Base-by-base conservation (phyloP, 1,140 invertebrate species). In the Atta texana region DNA sequence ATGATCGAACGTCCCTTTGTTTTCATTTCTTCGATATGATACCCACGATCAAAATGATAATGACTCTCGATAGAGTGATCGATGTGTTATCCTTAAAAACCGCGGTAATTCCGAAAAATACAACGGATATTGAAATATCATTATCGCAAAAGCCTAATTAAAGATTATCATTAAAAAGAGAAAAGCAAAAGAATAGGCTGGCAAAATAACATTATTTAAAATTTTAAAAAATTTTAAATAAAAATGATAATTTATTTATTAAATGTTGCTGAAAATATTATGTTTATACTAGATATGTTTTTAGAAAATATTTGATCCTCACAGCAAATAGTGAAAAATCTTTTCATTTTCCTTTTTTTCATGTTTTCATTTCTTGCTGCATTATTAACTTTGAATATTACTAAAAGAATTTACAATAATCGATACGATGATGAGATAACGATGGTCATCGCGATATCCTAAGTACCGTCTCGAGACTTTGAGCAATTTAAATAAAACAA, bases 11-110 rank as follows among this genome's bases (percentile, higher is more conserved):
- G 14, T 57, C 21, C 55, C 53, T 68, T 82, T 28, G 21, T 72
- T 82, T 74, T 61, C 24, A 81, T 34, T 81, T 80, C 64, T 51
- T 51, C 59, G 44, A 64, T 8, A 21, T 63, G 2, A n/a, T 59
- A 4, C 16, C 14, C 34, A 14, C 34, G 66, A 72, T 72, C 12
- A 10, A 34, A 66, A 66, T 7, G 55, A 61, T 14, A 66, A 66
- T 7, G 55, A 61, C 14, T 24, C 28, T 2, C 39, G 16, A 77
- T 28, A n/a, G 24, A 24, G 28, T 68, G 14, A 66, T 78, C 24
- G 12, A 61, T 68, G 59, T 31, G 59, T 31, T 66, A 66, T 3
- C 10, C 12, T 14, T 7, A 21, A n/a, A 59, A 59, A 59, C 14
- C 0, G 10, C 16, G 39, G 0, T 18, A 49, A 66, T 78, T 55